Evolutionary conservation across 2,888 invertebrate genomes (phyloP).

Genomic region (Caenorhabditis sp.): DNA sequence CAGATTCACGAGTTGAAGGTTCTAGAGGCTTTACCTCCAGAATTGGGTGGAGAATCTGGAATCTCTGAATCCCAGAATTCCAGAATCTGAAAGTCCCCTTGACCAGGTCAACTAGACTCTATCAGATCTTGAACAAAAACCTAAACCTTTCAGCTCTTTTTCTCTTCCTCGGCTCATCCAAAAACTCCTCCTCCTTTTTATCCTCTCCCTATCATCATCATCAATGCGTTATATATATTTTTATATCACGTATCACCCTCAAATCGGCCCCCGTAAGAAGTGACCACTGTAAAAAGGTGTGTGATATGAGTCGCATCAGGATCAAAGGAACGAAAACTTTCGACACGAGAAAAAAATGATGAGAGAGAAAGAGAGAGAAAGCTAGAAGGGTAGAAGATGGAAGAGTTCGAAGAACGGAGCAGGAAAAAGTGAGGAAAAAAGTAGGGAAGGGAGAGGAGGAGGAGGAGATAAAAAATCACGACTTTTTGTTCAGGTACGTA

Average conservation of each 20-base stretch:
- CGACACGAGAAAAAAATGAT: not conserved
- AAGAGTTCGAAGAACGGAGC: constrained; percentile 25
- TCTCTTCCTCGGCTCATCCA: not conserved
- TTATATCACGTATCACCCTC: not conserved
- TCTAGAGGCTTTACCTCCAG: no score
- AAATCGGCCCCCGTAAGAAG: not conserved
- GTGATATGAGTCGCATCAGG: constrained; percentile 30
- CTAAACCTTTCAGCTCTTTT: not conserved
- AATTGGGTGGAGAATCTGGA: no score
- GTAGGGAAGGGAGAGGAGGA: not conserved
- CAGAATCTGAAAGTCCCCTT: not conserved
- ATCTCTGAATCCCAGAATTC: not conserved
- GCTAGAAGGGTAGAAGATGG: constrained; percentile 11
- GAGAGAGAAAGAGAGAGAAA: not conserved
- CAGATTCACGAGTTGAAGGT: no score
- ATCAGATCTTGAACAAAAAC: no score
- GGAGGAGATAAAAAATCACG: constrained; percentile 45
- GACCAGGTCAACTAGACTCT: no score
- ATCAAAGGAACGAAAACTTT: constrained; percentile 27
- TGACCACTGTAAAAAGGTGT: constrained; percentile 39
- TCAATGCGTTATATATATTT: constrained; percentile 27
- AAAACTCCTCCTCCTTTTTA: constrained; percentile 1
- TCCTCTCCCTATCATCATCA: constrained; percentile 6
- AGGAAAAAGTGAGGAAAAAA: not conserved
- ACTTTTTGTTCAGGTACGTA: constrained; percentile 49